A percentile compares a stretch with the other conserved stretches of the same genome.
Evolutionary conservation across 2,888 invertebrate genomes (phyloP).

Genomic region (Marronus borbonicus): DNA sequence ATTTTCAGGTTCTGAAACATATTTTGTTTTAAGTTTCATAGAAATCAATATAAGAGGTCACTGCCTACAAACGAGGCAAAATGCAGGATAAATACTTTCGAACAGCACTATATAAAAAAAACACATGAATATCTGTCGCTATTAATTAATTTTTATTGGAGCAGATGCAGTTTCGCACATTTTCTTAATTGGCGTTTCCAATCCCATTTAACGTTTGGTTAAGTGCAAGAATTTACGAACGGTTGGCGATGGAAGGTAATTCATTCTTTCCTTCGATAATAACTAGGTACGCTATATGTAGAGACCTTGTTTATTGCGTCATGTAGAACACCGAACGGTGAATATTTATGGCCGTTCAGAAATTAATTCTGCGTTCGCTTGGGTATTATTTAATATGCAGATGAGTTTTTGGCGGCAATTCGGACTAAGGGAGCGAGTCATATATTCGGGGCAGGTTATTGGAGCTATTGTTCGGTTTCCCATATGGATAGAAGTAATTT

Average conservation of each 20-base stretch:
- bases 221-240: slow-evolving; percentile 18
- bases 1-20: too few relatives aligned
- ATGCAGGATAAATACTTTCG: not conserved
- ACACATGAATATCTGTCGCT: not conserved
- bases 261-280: not conserved
- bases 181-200: not conserved
- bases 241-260: not conserved
- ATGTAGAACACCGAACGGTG: not conserved
- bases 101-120: not conserved
- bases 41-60: too few relatives aligned
- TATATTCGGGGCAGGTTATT: not conserved
- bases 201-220: not conserved
- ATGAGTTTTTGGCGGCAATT: not conserved
- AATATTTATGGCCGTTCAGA: slow-evolving; percentile 15
- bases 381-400: slow-evolving; percentile 14
- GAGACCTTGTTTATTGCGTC: not conserved
- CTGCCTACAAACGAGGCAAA: too few relatives aligned
- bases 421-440: slow-evolving; percentile 1
- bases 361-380: not conserved
- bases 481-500: too few relatives aligned
- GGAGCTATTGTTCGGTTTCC: not conserved
- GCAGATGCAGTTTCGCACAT: not conserved
- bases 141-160: not conserved
- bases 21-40: too few relatives aligned
- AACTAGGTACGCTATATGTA: not conserved